Base-by-base conservation (phyloP, 1,140 invertebrate species). In the Adoxophyes honmai region DNA sequence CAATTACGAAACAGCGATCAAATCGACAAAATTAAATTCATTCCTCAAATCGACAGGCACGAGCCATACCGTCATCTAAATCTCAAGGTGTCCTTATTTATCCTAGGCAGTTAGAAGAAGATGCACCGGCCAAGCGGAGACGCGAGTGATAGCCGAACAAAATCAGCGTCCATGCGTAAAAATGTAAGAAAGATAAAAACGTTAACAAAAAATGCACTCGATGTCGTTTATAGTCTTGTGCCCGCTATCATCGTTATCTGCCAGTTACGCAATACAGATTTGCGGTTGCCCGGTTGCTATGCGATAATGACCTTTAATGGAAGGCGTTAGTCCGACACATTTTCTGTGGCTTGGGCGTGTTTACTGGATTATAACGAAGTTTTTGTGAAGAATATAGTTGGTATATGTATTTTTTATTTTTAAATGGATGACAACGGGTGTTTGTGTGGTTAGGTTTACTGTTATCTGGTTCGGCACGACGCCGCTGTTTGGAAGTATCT, bases 201-300 rank as follows among this genome's bases (percentile, higher is more conserved):
- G 34, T 48, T n/a, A 11, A 48, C 42, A 48, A 48, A 48, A 48
- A 48, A 48, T 48, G 18, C 42, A 48, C 21, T 48, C 21, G 42
- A 10, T 48, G 42, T 48, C 42, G 16, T 28, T 28, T 2, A 6
- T 28, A 28, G 21, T 28, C 21, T 28, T 28, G 21, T 28, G 6
- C 18, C 15, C 6, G 42, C 16, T 48, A 48, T 48, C 42, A 28
- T 28, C 42, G 18, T 48, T 48, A 48, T 48, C 42, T 33, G 28
- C 21, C 21, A 18, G 4, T 48, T 48, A 48, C 42, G 28, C 21
- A 48, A 53, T 34, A n/a, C 52, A 7, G 33, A 16, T 8, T 52
- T 18, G 11, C 7, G 14, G 21, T 28, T 28, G 21, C 21, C 6
- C 13, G 0, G 42, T 48, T 48, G 42, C 42, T 48, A 13, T 6